Conservation (phyloP, 2,888 invertebrate species). For the Oscheius onirici region DNA sequence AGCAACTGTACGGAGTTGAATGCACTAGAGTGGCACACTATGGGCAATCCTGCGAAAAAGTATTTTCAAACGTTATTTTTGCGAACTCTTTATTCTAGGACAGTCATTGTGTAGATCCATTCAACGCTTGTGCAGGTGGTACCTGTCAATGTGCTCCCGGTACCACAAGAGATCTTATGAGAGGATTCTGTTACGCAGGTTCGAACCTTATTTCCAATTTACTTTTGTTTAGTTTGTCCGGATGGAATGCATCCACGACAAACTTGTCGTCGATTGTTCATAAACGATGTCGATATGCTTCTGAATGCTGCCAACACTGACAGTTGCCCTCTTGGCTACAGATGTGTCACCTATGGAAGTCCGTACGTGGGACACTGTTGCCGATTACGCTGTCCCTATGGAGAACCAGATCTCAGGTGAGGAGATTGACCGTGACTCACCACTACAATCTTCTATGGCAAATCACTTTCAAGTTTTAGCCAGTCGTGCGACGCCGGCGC, state of each 20-base stretch:
- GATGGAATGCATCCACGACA: slow-evolving; percentile 69
- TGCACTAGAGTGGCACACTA: slow-evolving; percentile 67
- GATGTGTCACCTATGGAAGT: slow-evolving; percentile 71
- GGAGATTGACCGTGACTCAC: slow-evolving; percentile 18
- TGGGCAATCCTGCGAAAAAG: slow-evolving; percentile 65
- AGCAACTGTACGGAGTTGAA: slow-evolving; percentile 69
- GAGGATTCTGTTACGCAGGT: slow-evolving; percentile 68
- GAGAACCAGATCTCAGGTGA: slow-evolving; percentile 69
- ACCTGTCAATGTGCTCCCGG: slow-evolving; percentile 70
- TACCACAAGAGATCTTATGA: slow-evolving; percentile 62
- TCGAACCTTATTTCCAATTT: neutral
- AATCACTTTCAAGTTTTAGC: slow-evolving; percentile 36
- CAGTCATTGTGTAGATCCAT: slow-evolving; percentile 68
- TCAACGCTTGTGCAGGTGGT: slow-evolving; percentile 66
- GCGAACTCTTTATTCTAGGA: slow-evolving; percentile 38
- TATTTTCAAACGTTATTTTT: slow-evolving; percentile 20
- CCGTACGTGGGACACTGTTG: slow-evolving; percentile 72
- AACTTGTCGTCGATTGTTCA: slow-evolving; percentile 69
- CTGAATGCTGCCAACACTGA: slow-evolving; percentile 68
- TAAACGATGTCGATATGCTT: slow-evolving; percentile 71
- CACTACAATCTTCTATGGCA: neutral
- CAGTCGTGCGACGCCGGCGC: slow-evolving; percentile 71
- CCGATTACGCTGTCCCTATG: slow-evolving; percentile 70
- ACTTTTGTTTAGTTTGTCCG: slow-evolving; percentile 63
- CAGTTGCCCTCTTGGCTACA: slow-evolving; percentile 54